Base-by-base conservation (phyloP, 2,888 invertebrate species). In the Balanococcus diminutus region DNA sequence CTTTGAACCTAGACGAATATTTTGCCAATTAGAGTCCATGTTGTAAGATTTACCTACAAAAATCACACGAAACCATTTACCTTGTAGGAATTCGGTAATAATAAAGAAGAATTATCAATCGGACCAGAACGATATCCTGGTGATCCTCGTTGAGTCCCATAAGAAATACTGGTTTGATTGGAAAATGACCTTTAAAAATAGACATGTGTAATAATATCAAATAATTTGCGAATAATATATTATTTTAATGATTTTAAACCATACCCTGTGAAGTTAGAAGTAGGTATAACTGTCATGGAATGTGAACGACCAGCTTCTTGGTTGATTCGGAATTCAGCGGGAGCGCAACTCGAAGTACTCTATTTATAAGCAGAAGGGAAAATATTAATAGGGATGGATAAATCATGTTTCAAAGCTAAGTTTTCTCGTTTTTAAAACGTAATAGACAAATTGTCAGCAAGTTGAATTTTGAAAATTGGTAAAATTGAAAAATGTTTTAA, bases 41-140 rank as follows among this genome's bases (percentile, higher is more conserved):
- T 42, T 11, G 1, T 16, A 3, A 42, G 16, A 42, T 16, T 42
- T 14, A 42, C 16, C 14, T 14, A 42, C 16, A 42, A n/a, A 14
- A 36, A 39, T 61, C 9, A 19, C 14, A 25, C 32, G 16, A 36
- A 25, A 25, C 28, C n/a, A n/a, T 87, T 87, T 88, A 92, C 94
- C 91, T 94, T 94, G 88, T 92, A 92, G 8, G 91, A 90, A 89
- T 92, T 86, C 16, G 88, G 92, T 67, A 92, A 91, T 8, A 95
- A 92, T 87, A 96, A 91, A 83, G 92, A 92, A 87, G 93, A 92
- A 90, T 96, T 96, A 89, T 96, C 95, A 85, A 96, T 94, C 75
- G 94, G 93, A 0, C 95, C 94, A 0, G 95, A 95, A 87, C 90
- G 87, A 72, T 31, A 22, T 16, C 84, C 82, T 31, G 86, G 51